Percentiles rank a stretch among this genome's conserved stretches.
Conservation (phyloP, 2,113 vertebrate species). For the Leuciscus idus region DNA sequence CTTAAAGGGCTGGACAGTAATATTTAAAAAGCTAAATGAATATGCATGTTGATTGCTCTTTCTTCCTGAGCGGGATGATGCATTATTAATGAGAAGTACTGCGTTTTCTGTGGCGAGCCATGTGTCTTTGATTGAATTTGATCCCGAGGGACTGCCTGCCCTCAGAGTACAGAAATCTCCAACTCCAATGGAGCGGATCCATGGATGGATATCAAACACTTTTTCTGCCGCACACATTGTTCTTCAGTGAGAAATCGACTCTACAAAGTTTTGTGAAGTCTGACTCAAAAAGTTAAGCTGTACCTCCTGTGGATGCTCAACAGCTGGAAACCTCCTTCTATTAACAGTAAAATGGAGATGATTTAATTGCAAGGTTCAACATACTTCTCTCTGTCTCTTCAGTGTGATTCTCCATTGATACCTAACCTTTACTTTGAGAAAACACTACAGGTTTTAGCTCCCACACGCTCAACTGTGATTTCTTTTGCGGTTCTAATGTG, state of each 20-base stretch:
- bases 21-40: conserved; percentile 70
- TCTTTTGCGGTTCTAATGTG: neutral
- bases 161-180: conserved; percentile 32
- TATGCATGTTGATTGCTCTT: conserved; percentile 64
- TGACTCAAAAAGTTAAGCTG: neutral
- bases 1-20: conserved; percentile 54
- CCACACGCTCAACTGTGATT: neutral
- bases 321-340: neutral
- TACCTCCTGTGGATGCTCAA: neutral
- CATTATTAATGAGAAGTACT: conserved; percentile 63
- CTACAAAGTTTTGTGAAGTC: conserved; percentile 7
- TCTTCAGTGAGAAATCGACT: neutral
- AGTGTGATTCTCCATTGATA: neutral
- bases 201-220: conserved; percentile 8
- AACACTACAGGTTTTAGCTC: neutral
- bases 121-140: conserved; percentile 33
- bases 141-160: conserved; percentile 11
- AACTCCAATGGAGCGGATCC: neutral
- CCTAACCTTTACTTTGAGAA: neutral
- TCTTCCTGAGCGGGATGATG: conserved; percentile 60
- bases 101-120: conserved; percentile 27
- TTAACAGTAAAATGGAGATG: neutral
- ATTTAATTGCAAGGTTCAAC: neutral
- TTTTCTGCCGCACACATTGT: neutral
- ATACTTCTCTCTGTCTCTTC: neutral